Evolutionary conservation across 2,113 vertebrate species (phyloP), one percentile per base, ranked within the genome.

Genomic region (Picathartes gymnocephalus): DNA sequence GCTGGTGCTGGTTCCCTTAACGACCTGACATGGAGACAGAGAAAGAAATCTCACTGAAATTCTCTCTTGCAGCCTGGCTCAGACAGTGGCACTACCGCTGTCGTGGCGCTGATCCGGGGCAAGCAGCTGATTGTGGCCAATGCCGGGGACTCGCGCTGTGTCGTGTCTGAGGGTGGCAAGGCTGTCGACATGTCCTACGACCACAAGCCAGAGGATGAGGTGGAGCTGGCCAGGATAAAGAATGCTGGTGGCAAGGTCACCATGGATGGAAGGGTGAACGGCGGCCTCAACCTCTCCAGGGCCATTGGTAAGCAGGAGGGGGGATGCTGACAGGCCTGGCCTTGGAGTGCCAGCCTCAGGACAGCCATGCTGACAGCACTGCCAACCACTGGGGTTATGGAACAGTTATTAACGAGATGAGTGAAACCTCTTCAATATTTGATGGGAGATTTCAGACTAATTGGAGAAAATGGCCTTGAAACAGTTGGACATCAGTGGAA

Each of bases 161-260:
- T 99, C 58, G 99, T 99, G 42, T 99, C 99, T 0, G 99, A 99
- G 93, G 98, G 96, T 0, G 99, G 99, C 40, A 99, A 98, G 96
- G 99, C 99, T 3, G 97, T 99, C 0, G 99, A 99, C 94, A 99
- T 99, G 99, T 99, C 99, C 0, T 99, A 99, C 4, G 99, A 99
- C 96, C 99, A 99, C 97, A 99, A 99, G 91, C 99, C 99, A 0
- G 99, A 99, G 95, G 99, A 99, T 6, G 99, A 99, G 96, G 93
- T 99, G 96, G 99, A 99, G 93, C 97, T 99, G 80, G 98, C 99
- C 83, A 98, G 99, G 74, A 99, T 99, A 96, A 99, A 99, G 97
- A 99, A 99, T 0, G 99, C 99, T 13, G 99, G 99, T 1, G 99
- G 99, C 79, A 99, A 99, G 86, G 99, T 99, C 60, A 99, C 99